A percentile compares a stretch with the other conserved stretches of the same genome.
Conservation (phyloP, 2,797 vertebrate species). For the Leucoraja ocellata region DNA sequence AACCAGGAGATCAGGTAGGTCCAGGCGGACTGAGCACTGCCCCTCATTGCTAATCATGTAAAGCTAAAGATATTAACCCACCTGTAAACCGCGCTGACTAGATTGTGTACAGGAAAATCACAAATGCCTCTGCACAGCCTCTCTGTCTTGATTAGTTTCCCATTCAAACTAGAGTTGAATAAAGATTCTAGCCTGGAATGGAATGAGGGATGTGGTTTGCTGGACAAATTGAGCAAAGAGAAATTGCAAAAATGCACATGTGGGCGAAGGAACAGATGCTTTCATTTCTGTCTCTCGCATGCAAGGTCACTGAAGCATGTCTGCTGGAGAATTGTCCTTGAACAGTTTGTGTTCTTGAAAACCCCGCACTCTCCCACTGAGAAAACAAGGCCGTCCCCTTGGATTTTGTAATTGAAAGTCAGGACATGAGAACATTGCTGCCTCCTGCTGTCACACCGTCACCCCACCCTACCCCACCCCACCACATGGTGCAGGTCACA, state of each 20-base stretch:
- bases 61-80: neutral
- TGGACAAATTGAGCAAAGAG: neutral
- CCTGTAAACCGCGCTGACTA: neutral
- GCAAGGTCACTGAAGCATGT: conserved; percentile 31
- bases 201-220: neutral
- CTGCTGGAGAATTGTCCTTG: conserved; percentile 24
- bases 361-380: neutral
- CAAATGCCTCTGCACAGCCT: neutral
- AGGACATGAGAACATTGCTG: neutral
- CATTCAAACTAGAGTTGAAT: neutral
- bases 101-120: neutral
- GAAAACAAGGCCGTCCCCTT: neutral
- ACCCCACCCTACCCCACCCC: no score
- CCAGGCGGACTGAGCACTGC: neutral
- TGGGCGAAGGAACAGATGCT: conserved; percentile 26
- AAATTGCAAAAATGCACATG: conserved; percentile 14
- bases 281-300: conserved; percentile 34
- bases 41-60: neutral
- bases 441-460: neutral
- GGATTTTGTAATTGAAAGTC: neutral
- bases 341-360: neutral
- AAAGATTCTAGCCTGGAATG: neutral
- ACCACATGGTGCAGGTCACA: neutral
- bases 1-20: no score
- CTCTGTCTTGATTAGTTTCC: neutral